These are phyloP conservation scores for Melanostoma mellinum DNA, from an alignment of 2,888 invertebrate species.

Conservation along the genomic window DNA sequence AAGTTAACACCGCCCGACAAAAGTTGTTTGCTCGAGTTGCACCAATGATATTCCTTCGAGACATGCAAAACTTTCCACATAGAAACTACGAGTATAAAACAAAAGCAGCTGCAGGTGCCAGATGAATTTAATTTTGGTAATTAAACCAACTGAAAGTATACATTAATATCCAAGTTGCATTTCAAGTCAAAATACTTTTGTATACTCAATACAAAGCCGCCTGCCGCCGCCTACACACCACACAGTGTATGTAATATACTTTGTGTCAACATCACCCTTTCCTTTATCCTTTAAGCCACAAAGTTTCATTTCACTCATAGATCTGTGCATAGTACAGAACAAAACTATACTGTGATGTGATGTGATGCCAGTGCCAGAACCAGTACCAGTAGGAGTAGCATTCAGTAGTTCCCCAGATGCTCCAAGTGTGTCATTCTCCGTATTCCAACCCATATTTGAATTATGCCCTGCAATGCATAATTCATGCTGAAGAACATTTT, in stretches of 20 bases:
- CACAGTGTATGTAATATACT: constrained; percentile 29
- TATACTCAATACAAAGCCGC: constrained; percentile 20
- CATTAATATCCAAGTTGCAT: constrained; percentile 63
- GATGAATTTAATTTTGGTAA: constrained; percentile 68
- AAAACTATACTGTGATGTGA: neutral
- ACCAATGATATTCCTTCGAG: constrained; percentile 25
- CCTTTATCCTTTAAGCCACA: constrained; percentile 35
- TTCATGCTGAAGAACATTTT: constrained; percentile 70
- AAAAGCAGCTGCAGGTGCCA: constrained; percentile 44
- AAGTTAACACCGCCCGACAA: constrained; percentile 8
- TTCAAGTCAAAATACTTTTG: constrained; percentile 48
- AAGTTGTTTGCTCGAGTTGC: neutral
- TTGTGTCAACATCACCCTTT: constrained; percentile 52
- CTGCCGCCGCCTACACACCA: neutral
- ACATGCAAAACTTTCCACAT: constrained; percentile 45
- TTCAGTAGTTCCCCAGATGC: neutral
- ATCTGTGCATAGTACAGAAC: constrained; percentile 24
- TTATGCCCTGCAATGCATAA: constrained; percentile 68
- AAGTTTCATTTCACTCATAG: constrained; percentile 61
- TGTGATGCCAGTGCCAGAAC: neutral
- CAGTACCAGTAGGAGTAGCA: neutral
- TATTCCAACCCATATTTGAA: constrained; percentile 48
- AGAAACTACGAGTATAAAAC: neutral
- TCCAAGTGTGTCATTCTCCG: constrained; percentile 21
- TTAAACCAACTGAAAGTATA: constrained; percentile 64